Percentiles rank a stretch among this genome's conserved stretches.
phyloP scores from a whole-genome alignment of 2,797 vertebrate species.

The Craterocephalus amniculus region DNA sequence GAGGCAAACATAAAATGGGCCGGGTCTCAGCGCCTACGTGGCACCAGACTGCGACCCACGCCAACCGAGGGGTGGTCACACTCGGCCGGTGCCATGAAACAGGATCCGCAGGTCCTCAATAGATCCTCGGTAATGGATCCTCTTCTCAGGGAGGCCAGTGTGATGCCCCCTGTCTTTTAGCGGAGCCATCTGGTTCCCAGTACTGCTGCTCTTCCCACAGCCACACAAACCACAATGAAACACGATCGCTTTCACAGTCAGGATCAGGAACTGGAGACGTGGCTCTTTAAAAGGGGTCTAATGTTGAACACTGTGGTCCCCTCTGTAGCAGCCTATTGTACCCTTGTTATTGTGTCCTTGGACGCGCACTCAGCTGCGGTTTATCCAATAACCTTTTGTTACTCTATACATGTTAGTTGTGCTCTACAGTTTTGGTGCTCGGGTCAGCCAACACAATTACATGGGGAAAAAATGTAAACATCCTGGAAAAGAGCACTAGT shows the following conservation, averaged over 20 bases:
- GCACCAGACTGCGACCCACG: slow-evolving; percentile 55
- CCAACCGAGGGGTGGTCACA: slow-evolving; percentile 69
- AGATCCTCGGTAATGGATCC: slow-evolving; percentile 77
- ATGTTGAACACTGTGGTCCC: slow-evolving; percentile 55
- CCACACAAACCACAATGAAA: slow-evolving; percentile 70
- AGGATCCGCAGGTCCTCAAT: slow-evolving; percentile 74
- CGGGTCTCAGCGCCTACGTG: slow-evolving; percentile 55
- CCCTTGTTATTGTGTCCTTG: slow-evolving; percentile 58
- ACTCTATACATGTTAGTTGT: slow-evolving; percentile 55
- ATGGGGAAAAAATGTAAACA: slow-evolving; percentile 29
- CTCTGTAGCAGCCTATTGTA: slow-evolving; percentile 60
- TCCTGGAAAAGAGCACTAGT: neutral
- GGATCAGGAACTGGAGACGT: slow-evolving; percentile 70
- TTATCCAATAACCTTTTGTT: slow-evolving; percentile 57
- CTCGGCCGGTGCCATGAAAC: slow-evolving; percentile 80
- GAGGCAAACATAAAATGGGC: slow-evolving; percentile 68
- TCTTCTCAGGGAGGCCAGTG: slow-evolving; percentile 65
- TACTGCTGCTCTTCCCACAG: slow-evolving; percentile 69
- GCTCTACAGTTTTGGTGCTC: slow-evolving; percentile 8
- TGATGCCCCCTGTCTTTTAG: slow-evolving; percentile 75
- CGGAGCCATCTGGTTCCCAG: slow-evolving; percentile 77
- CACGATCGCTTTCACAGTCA: slow-evolving; percentile 74
- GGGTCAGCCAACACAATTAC: slow-evolving; percentile 34
- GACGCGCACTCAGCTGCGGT: slow-evolving; percentile 43
- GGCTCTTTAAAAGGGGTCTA: slow-evolving; percentile 64